Evolutionary conservation across 1,140 invertebrate genomes (phyloP), one percentile per base, ranked within the genome.

Genomic region (Copidosoma floridanum): DNA sequence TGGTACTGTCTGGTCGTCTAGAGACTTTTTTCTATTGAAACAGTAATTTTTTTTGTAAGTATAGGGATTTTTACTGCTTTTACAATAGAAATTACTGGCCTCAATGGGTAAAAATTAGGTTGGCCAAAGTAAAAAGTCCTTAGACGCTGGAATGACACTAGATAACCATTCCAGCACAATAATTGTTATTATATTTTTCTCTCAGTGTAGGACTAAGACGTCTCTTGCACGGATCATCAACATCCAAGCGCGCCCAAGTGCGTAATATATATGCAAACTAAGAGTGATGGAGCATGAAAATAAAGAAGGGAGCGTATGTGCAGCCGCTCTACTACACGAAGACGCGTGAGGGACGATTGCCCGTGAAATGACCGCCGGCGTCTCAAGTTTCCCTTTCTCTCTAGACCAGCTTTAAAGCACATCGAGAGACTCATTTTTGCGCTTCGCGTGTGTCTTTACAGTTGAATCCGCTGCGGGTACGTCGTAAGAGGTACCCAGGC

Each of bases 401-500:
- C 16, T 20, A 20, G 5, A 6, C 11, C 21, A 18, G 20, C 12
- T 6, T 24, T 14, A 1, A 38, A 38, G 11, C 14, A 23, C 7
- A 16, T 44, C 27, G 6, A 26, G 35, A 38, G 24, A 32, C 0
- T 8, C 29, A 32, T 12, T 7, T 12, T 8, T 12, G 12, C 50
- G 20, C 32, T 1, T 21, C 16, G 16, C 37, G 14, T n/a, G 18
- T 46, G 18, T 37, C 38, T 26, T 27, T n/a, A 21, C 21, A 26
- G 26, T 46, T 46, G 29, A 6, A 32, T 52, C 10, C 21, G 51
- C 26, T 37, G 40, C 54, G 18, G 16, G 27, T 11, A 16, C 38
- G 50, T 43, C 54, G 40, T 67, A 67, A 68, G 60, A 69, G 65
- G 60, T 66, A n/a, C n/a, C 60, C 61, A 16, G 51, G 38, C 57